A percentile compares a stretch with the other conserved stretches of the same genome.
Evolutionary conservation across 2,113 vertebrate species (phyloP).

Genomic region (Microcebus jonahi): DNA sequence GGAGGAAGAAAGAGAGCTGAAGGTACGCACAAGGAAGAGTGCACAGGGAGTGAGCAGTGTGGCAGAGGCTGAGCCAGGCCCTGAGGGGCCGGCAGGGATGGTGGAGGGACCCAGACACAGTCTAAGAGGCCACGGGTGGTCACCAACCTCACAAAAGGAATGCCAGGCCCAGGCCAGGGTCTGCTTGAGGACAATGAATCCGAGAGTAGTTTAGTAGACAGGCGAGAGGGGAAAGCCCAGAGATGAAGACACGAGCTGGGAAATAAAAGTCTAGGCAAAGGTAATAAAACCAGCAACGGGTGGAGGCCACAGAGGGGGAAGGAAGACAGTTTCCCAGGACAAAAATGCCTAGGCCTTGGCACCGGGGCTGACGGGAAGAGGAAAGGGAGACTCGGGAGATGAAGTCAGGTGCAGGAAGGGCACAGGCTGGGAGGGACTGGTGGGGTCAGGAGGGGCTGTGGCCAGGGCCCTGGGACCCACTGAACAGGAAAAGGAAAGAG

Average conservation of each 20-base stretch:
- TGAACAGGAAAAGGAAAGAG: neutral
- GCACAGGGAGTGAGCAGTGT: neutral
- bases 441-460: neutral
- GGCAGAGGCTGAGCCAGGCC: neutral
- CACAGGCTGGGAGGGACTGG: neutral
- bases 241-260: neutral
- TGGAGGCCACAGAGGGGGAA: fast-evolving
- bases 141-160: too few relatives aligned
- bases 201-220: neutral
- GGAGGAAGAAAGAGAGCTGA: neutral
- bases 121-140: neutral
- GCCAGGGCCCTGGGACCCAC: neutral
- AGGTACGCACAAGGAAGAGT: neutral
- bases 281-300: neutral
- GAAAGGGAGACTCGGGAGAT: neutral
- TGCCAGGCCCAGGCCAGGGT: neutral
- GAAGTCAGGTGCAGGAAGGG: too few relatives aligned
- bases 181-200: neutral
- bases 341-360: neutral
- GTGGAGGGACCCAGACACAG: neutral
- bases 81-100: neutral
- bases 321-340: neutral
- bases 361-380: neutral
- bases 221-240: neutral
- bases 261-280: neutral